Conservation (phyloP, 2,888 invertebrate genomes). For the Tipula unca region DNA sequence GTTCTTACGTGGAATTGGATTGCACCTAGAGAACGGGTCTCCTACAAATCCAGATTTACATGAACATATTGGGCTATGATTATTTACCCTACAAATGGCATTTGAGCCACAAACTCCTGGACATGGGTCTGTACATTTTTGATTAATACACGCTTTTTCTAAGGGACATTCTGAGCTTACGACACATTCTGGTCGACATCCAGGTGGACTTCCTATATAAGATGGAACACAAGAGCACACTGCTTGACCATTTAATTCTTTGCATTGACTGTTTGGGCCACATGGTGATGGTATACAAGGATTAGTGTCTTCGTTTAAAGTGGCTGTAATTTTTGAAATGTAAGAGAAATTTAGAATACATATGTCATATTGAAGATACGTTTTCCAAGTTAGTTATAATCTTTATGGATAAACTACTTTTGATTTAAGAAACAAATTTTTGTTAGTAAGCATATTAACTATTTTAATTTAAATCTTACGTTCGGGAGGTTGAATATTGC, state of each 20-base stretch:
- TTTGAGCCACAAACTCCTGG: conserved; percentile 69
- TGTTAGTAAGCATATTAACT: not conserved
- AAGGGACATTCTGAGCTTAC: conserved; percentile 70
- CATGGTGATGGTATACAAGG: conserved; percentile 71
- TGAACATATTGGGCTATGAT: conserved; percentile 74
- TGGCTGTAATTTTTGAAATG: not conserved
- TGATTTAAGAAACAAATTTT: not conserved
- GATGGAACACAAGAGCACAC: conserved; percentile 62
- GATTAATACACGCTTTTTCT: conserved; percentile 65
- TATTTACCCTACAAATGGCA: conserved; percentile 69
- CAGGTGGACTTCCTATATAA: conserved; percentile 67
- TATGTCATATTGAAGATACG: not conserved
- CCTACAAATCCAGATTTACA: conserved; percentile 65
- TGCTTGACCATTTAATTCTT: conserved; percentile 54
- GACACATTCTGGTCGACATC: conserved; percentile 72
- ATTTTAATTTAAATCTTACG: conserved; percentile 3
- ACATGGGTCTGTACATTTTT: conserved; percentile 73
- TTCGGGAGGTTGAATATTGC: conserved; percentile 39
- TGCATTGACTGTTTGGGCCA: conserved; percentile 66
- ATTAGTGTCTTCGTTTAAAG: conserved; percentile 44
- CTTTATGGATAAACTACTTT: not conserved
- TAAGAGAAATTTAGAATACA: not conserved
- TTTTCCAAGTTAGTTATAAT: not conserved
- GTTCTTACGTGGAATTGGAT: conserved; percentile 48
- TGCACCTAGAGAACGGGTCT: conserved; percentile 66